Evolutionary conservation across 2,888 invertebrate genomes (phyloP).

Genomic region (Trypoxylon attenuatum): DNA sequence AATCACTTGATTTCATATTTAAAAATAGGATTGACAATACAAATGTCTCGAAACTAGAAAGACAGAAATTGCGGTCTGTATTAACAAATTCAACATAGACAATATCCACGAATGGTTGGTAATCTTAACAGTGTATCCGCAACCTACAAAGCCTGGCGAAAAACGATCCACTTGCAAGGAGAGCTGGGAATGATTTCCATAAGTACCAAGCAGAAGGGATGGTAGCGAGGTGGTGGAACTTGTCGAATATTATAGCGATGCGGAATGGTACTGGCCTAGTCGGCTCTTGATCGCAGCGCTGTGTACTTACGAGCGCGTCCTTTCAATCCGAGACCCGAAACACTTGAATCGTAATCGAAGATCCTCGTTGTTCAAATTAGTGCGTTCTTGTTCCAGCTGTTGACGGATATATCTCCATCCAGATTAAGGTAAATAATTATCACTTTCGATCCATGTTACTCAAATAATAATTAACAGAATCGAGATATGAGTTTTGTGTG

Average conservation of each 20-base stretch:
- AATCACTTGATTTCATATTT: too few species aligned
- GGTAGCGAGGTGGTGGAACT: slow-evolving; percentile 65
- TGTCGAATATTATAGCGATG: slow-evolving; percentile 72
- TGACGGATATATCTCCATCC: neutral
- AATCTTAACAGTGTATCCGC: too few species aligned
- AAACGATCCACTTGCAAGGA: too few species aligned
- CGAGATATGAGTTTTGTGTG: too few species aligned
- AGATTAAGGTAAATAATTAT: slow-evolving; percentile 11
- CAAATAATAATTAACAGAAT: too few species aligned
- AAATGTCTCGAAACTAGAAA: too few species aligned
- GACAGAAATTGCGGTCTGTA: too few species aligned
- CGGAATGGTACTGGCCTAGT: slow-evolving; percentile 71
- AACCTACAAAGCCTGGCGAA: too few species aligned
- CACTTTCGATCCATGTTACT: too few species aligned
- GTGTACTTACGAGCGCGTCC: slow-evolving; percentile 54
- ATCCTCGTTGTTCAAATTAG: slow-evolving; percentile 15
- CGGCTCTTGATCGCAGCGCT: slow-evolving; percentile 66
- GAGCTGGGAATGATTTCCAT: slow-evolving; percentile 35
- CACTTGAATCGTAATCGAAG: slow-evolving; percentile 2
- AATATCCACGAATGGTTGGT: too few species aligned
- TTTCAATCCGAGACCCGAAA: slow-evolving; percentile 21
- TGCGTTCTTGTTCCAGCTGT: neutral
- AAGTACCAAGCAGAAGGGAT: slow-evolving; percentile 40
- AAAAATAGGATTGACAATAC: too few species aligned
- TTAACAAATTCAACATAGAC: too few species aligned